phyloP scores from a whole-genome alignment of 2,797 vertebrate species.

The Graptemys geographica region DNA sequence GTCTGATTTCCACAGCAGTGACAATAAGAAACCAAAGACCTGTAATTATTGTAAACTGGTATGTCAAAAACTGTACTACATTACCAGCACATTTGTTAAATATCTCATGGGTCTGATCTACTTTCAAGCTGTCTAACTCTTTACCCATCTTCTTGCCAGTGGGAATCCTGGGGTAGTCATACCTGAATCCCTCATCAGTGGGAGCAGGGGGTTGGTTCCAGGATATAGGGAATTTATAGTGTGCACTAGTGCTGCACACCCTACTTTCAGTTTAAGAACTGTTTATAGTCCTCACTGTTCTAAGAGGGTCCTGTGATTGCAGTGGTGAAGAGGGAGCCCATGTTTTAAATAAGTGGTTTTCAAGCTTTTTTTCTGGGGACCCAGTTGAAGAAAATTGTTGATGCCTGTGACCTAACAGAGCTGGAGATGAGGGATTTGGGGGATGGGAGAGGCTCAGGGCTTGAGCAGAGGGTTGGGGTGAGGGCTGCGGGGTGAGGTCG shows the following conservation, averaged over 20 bases:
- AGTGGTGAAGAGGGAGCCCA: neutral
- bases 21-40: neutral
- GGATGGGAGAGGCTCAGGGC: no score
- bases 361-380: no score
- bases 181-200: neutral
- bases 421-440: no score
- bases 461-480: no score
- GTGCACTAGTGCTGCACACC: neutral
- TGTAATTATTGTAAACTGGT: no score
- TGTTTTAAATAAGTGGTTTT: neutral
- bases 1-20: neutral
- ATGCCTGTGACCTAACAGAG: no score
- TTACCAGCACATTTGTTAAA: neutral
- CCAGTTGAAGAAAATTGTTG: no score
- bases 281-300: neutral
- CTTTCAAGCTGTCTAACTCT: neutral
- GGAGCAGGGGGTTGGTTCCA: neutral
- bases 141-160: neutral
- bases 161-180: neutral
- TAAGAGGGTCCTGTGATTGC: neutral
- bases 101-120: neutral
- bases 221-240: neutral
- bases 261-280: neutral
- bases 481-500: no score
- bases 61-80: neutral